Base-by-base conservation (phyloP, 1,140 invertebrate genomes). In the Orchesella cincta region DNA sequence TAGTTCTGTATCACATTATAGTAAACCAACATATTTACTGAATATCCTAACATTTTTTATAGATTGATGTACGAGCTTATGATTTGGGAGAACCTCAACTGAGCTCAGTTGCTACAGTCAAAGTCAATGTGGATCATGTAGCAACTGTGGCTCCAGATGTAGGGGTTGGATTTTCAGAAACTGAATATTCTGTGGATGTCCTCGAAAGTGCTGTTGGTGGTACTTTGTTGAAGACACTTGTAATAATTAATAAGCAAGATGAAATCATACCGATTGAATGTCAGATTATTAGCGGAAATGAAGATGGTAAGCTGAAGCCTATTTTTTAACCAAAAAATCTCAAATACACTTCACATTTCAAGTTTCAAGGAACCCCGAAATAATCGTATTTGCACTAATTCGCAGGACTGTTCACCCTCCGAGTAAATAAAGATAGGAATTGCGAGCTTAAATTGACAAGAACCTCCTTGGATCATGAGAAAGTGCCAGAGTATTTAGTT, bases 21-120 rank as follows among this genome's bases (percentile, higher is more conserved):
- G 20, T 46, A 12, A 20, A 46, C 39, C 39, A 46, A 8, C 8
- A 12, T 46, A 46, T 12, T 46, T 12, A 46, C 8, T 12, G 20
- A 46, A 46, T 12, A 12, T 8, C 39, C 39, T 8, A 20, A 20
- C 20, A 12, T 8, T 46, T 46, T 46, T 46, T 12, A 52, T 82
- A 92, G 90, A 90, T 96, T 62, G 92, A 94, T 83, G 90, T 98
- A 0, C 89, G 91, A 77, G 94, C 93, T 0, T 94, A 93, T 83
- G 95, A 98, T 84, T 88, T 94, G 78, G 93, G 93, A 0, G 92
- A 94, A 39, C 95, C 95, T 0, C 90, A 92, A 80, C 86, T 96
- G 73, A 92, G 91, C 5, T 93, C 92, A 0, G 90, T 93, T 1
- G 90, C 91, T 0, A 93, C 91, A 0, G 88, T 96, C 0, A 92